A percentile compares a stretch with the other conserved stretches of the same genome.
These are phyloP conservation scores for Drosophila mayaguana DNA, from an alignment of 2,888 invertebrate genomes.

Conservation along the genomic window DNA sequence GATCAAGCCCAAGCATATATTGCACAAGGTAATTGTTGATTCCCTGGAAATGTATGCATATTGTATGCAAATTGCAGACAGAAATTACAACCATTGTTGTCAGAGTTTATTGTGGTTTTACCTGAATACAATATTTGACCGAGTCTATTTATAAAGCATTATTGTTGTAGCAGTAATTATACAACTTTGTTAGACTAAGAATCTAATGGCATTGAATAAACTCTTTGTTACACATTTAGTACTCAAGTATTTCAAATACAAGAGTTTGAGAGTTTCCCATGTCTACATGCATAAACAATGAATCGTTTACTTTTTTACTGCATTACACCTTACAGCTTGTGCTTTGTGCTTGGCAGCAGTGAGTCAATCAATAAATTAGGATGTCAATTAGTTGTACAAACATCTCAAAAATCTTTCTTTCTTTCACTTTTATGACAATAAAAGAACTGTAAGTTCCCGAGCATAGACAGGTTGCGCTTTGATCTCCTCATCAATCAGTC, in stretches of 20 bases:
- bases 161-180: not conserved
- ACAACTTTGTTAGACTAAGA: not conserved
- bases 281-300: not conserved
- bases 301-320: not conserved
- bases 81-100: slow-evolving; percentile 38
- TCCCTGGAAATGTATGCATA: slow-evolving; percentile 32
- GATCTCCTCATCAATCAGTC: not conserved
- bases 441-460: too few relatives aligned
- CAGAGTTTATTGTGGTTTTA: slow-evolving; percentile 1
- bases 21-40: slow-evolving; percentile 20
- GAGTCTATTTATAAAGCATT: not conserved
- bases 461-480: not conserved
- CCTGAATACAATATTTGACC: slow-evolving; percentile 9
- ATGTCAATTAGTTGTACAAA: not conserved
- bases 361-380: not conserved
- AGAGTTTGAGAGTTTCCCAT: not conserved
- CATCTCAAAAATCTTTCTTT: too few relatives aligned
- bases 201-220: not conserved
- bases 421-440: too few relatives aligned
- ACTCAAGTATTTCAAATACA: not conserved
- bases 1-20: slow-evolving; percentile 12
- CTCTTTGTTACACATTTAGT: not conserved
- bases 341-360: not conserved
- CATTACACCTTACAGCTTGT: not conserved
- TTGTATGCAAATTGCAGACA: slow-evolving; percentile 46